These are phyloP conservation scores for Gyrodactylus bullatarudis DNA, from an alignment of 1,140 invertebrate genomes.

Conservation along the genomic window DNA sequence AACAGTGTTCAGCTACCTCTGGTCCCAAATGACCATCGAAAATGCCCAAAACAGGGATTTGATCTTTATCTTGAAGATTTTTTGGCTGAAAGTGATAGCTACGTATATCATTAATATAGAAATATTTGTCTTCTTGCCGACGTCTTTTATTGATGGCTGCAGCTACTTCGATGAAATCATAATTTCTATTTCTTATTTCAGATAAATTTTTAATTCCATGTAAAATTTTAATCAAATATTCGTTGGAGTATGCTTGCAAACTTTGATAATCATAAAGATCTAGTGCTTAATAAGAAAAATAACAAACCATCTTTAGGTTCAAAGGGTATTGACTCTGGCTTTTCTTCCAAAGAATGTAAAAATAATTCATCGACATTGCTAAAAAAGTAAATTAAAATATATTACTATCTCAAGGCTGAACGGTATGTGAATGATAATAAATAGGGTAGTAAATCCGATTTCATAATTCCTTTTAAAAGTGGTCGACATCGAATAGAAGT, in stretches of 20 bases:
- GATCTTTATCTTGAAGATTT: background rate
- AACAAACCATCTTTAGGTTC: background rate
- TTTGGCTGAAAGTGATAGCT: constrained; percentile 1
- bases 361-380: background rate
- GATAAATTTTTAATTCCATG: background rate
- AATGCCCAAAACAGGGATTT: background rate
- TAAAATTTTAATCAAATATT: background rate
- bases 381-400: background rate
- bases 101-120: background rate
- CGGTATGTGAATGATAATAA: background rate
- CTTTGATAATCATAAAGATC: background rate
- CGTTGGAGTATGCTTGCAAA: background rate
- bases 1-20: constrained; percentile 1
- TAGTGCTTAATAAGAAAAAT: background rate
- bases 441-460: background rate
- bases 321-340: background rate
- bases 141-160: background rate
- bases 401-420: background rate
- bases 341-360: background rate
- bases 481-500: background rate
- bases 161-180: background rate
- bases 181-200: background rate
- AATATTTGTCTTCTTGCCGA: background rate
- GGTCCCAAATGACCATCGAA: constrained; percentile 3
- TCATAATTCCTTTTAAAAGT: background rate